Percentiles rank a stretch among this genome's conserved stretches.
Conservation (phyloP, 2,113 vertebrate species). For the Campylomormyrus tamandua region DNA sequence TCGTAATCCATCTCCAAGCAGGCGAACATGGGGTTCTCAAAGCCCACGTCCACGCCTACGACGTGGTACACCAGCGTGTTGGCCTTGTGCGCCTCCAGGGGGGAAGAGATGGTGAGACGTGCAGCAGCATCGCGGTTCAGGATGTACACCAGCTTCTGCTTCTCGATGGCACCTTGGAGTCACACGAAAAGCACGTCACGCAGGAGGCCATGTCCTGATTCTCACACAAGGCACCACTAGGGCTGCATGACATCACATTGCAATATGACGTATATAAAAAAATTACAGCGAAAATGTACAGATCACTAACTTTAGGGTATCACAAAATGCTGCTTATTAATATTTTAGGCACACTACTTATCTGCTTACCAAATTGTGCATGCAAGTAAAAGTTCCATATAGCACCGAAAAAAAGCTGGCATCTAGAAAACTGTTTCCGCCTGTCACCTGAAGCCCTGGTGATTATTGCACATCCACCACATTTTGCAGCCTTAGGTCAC, state of each 20-base stretch:
- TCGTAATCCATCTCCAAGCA: conserved; percentile 99
- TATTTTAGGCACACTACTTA: not conserved
- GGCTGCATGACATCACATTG: not conserved
- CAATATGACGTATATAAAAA: not conserved
- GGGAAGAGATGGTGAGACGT: conserved; percentile 93
- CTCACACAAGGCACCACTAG: not conserved
- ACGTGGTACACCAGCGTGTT: conserved; percentile 98
- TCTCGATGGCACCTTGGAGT: conserved; percentile 84
- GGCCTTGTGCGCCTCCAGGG: conserved; percentile 92
- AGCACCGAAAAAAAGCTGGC: too few species aligned
- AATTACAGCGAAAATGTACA: not conserved
- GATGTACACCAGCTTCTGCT: conserved; percentile 97
- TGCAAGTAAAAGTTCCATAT: too few species aligned
- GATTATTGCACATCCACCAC: not conserved
- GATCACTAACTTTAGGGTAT: not conserved
- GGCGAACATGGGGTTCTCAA: conserved; percentile 99
- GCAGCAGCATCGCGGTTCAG: conserved; percentile 96
- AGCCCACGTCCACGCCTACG: conserved; percentile 94
- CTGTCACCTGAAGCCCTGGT: not conserved
- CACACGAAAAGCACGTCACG: not conserved
- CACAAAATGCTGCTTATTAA: not conserved
- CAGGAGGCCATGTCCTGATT: not conserved
- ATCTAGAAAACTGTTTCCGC: not conserved
- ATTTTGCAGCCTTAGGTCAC: not conserved
- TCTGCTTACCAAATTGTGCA: not conserved